phyloP scores from a whole-genome alignment of 2,113 vertebrate genomes.

The Chlorocebus sabaeus region DNA sequence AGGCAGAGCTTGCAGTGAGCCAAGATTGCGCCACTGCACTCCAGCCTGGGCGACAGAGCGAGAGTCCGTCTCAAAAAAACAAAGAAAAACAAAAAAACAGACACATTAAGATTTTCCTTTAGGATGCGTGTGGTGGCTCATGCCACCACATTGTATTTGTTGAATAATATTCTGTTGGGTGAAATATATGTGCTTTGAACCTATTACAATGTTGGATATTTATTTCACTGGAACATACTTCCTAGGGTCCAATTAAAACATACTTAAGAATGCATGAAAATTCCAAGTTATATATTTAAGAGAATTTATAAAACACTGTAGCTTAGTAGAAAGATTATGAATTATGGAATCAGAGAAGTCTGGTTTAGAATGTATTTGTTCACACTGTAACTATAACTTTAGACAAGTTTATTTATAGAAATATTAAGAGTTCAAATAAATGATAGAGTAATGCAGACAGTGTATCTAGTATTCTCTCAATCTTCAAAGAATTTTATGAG shows the following conservation, averaged over 20 bases:
- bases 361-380: background rate
- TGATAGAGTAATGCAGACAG: background rate
- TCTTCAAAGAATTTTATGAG: background rate
- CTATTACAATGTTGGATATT: background rate
- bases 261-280: background rate
- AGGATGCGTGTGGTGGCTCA: no score
- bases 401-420: background rate
- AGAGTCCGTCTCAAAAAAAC: no score
- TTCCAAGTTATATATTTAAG: background rate
- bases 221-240: background rate
- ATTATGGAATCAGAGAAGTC: background rate
- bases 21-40: no score
- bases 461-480: background rate
- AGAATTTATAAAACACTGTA: background rate
- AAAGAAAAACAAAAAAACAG: no score
- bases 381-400: background rate
- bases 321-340: background rate
- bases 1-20: no score
- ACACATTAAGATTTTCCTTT: no score
- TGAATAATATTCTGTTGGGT: background rate
- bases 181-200: background rate
- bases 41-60: no score
- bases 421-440: background rate
- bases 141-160: no score
- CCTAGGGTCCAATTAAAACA: background rate